These are phyloP conservation scores for Zaprionus kolodkinae DNA, from an alignment of 1,140 invertebrate genomes.

Conservation along the genomic window DNA sequence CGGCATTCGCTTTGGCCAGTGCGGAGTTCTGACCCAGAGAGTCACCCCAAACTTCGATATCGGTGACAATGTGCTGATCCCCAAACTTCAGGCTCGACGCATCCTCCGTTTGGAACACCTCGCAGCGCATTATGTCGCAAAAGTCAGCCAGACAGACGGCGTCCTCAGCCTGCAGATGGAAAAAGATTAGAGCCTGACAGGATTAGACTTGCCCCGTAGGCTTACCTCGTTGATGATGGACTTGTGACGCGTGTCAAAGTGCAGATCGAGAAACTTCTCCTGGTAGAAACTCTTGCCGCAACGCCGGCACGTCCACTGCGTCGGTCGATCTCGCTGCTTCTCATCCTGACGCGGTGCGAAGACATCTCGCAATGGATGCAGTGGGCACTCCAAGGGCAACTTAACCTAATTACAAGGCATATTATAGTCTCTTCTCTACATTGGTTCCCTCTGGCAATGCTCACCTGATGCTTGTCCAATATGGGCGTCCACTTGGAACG, in stretches of 20 bases:
- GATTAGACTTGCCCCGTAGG: not conserved
- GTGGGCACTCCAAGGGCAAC: slow-evolving; percentile 94
- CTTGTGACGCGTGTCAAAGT: slow-evolving; percentile 95
- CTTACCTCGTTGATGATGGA: slow-evolving; percentile 92
- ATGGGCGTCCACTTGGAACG: slow-evolving; percentile 96
- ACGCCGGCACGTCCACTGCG: slow-evolving; percentile 95
- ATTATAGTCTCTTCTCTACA: not conserved
- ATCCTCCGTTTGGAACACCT: slow-evolving; percentile 91
- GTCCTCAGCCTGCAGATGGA: slow-evolving; percentile 89
- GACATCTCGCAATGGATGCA: slow-evolving; percentile 94
- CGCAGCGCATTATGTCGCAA: slow-evolving; percentile 97
- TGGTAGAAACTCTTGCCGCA: slow-evolving; percentile 96
- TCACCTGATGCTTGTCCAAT: slow-evolving; percentile 92
- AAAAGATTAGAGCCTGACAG: no score
- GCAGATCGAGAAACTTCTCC: slow-evolving; percentile 93
- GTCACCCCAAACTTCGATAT: slow-evolving; percentile 91
- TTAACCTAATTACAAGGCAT: slow-evolving; percentile 84
- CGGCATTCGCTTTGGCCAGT: slow-evolving; percentile 86
- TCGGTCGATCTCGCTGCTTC: slow-evolving; percentile 92
- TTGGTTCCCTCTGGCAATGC: not conserved
- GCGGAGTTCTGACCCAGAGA: slow-evolving; percentile 87
- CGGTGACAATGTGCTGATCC: slow-evolving; percentile 87
- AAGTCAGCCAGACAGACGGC: slow-evolving; percentile 96
- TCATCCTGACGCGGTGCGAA: slow-evolving; percentile 93
- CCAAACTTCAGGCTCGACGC: slow-evolving; percentile 85